Base-by-base conservation (phyloP, 2,888 invertebrate genomes). In the Cryptocheilus praepositus region DNA sequence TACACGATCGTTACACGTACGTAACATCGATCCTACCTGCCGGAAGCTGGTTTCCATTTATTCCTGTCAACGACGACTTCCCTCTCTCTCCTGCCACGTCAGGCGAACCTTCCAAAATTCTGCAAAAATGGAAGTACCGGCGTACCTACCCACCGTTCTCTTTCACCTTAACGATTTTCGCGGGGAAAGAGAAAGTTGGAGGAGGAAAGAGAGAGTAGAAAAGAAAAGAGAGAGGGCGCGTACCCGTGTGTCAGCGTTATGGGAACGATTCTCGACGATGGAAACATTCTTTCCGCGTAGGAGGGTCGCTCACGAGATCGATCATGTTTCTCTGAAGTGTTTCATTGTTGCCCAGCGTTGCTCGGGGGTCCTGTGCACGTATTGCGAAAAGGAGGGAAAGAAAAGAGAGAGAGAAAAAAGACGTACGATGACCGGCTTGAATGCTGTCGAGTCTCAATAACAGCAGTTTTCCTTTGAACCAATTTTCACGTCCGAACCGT, bases 321-420 rank as follows among this genome's bases (percentile, higher is more conserved):
- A 73, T 73, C 71, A 66, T 71, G 51, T 71, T 64, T 60, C 61
- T 19, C 53, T 49, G 46, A 64, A 67, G 67, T 73, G 67, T 73
- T 64, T 73, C 70, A 67, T 65, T 73, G 67, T 71, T 53, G 44
- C 52, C 11, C 53, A 28, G 61, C 44, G 69, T 61, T 58, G 61
- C 53, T 19, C 53, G 25, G 13, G 53, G 22, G 16, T 49, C 36
- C 8, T 16, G 16, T 15, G 49, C 16, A n/a, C 49, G 49, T 49
- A 19, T 49, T 3, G 36, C 7, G 13, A 36, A 7, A 7, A 11
- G 4, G 7, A 36, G 36, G 11, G 8, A 36, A 11, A 2, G 36
- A 36, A 7, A 11, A 36, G 36, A 36, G 11, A 36, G 36, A 36
- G 36, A 36, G 36, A 36, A 36, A 36, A 11, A 36, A 36, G 36